Percentiles rank a stretch among this genome's conserved stretches.
phyloP scores from a whole-genome alignment of 2,797 vertebrate species.

The Mergus octosetaceus region DNA sequence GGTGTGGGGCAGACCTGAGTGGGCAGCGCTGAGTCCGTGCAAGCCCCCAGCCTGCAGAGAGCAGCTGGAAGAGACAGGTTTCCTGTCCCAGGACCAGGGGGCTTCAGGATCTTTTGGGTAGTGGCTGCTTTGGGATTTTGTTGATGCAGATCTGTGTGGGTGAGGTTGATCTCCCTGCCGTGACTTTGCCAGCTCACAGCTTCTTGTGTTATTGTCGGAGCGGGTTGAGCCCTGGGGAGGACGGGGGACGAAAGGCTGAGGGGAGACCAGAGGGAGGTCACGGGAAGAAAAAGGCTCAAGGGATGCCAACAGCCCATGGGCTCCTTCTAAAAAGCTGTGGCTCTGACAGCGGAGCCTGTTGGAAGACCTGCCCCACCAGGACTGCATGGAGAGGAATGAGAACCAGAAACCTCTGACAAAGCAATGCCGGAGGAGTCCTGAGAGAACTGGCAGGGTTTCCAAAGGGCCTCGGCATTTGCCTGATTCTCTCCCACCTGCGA shows the following conservation, averaged over 20 bases:
- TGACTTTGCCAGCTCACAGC: not conserved
- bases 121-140: not conserved
- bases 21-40: not conserved
- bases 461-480: not conserved
- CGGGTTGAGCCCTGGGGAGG: not conserved
- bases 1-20: not conserved
- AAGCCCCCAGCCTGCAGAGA: not conserved
- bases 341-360: not conserved
- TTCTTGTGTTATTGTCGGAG: not conserved
- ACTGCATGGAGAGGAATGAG: not conserved
- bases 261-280: not conserved
- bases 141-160: not conserved
- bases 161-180: accelerated
- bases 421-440: not conserved
- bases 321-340: not conserved
- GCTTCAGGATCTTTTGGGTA: not conserved
- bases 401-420: not conserved
- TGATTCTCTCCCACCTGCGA: not conserved
- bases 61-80: not conserved
- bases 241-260: not conserved
- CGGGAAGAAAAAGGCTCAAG: not conserved
- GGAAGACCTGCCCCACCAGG: not conserved
- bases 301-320: not conserved
- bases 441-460: not conserved
- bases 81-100: accelerated